phyloP scores from a whole-genome alignment of 2,113 vertebrate species.

The Etia nguti region DNA sequence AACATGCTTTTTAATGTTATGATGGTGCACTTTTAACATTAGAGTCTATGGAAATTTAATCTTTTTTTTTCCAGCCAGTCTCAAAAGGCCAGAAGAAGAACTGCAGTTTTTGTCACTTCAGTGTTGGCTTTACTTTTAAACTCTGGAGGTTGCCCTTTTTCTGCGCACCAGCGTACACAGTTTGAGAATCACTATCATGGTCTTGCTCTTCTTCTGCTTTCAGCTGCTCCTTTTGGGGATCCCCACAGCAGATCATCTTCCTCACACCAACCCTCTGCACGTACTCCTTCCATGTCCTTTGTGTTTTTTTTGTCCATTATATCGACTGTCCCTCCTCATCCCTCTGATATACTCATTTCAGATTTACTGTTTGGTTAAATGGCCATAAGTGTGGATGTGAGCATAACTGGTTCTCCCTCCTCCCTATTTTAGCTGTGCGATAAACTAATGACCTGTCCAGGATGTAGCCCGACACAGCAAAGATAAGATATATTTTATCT shows the following conservation, averaged over 20 bases:
- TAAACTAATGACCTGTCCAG: not conserved
- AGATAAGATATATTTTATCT: not conserved
- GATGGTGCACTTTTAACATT: not conserved
- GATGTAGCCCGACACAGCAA: not conserved
- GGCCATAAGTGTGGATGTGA: not conserved
- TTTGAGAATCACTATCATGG: not conserved
- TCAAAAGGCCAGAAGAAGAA: not conserved
- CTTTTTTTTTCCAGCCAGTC: rapidly evolving
- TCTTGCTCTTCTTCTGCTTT: not conserved
- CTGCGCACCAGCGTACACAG: not conserved
- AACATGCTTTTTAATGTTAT: not conserved
- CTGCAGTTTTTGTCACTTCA: not conserved
- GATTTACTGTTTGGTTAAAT: not conserved
- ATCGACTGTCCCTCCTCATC: rapidly evolving
- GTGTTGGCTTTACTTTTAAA: not conserved
- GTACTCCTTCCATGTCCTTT: not conserved
- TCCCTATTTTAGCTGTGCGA: not conserved
- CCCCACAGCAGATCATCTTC: not conserved
- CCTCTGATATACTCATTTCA: not conserved
- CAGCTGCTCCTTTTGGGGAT: not conserved
- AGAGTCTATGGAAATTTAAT: not conserved
- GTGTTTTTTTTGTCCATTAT: not conserved
- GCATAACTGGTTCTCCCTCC: not conserved
- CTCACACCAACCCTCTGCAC: not conserved
- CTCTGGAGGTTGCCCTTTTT: not conserved